phyloP scores from a whole-genome alignment of 2,797 vertebrate genomes.

The Siniperca obscura region DNA sequence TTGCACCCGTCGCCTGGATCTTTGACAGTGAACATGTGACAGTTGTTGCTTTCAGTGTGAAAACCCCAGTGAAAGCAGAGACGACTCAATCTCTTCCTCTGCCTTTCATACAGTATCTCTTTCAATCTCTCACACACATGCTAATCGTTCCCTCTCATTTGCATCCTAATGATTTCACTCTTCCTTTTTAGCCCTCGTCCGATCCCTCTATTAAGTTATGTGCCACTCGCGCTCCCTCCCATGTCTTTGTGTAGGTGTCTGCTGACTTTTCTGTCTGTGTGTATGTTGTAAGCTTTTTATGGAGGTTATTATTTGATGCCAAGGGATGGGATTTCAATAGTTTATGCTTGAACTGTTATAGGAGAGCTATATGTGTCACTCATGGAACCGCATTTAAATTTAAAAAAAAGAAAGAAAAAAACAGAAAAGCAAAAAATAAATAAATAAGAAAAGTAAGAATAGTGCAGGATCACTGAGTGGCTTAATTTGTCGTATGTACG shows the following conservation, averaged over 20 bases:
- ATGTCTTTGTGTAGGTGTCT: conserved; percentile 69
- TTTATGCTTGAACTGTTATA: conserved; percentile 42
- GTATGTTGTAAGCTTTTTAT: conserved; percentile 43
- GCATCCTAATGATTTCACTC: conserved; percentile 91
- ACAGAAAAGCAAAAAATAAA: not conserved
- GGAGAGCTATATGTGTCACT: conserved; percentile 8
- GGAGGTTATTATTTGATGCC: conserved; percentile 56
- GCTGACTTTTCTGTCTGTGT: conserved; percentile 53
- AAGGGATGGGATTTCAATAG: conserved; percentile 35
- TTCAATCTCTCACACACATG: conserved; percentile 78
- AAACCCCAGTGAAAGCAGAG: conserved; percentile 61
- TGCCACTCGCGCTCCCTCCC: conserved; percentile 58
- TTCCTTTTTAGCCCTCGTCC: conserved; percentile 72
- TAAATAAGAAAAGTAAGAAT: not conserved
- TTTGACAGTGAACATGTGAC: conserved; percentile 69
- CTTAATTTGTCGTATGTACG: no score
- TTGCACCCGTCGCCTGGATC: conserved; percentile 59
- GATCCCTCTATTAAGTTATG: conserved; percentile 76
- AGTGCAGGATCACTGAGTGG: not conserved
- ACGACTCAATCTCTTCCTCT: conserved; percentile 74
- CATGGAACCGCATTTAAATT: not conserved
- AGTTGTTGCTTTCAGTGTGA: conserved; percentile 66
- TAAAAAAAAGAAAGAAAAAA: not conserved
- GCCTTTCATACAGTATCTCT: conserved; percentile 81
- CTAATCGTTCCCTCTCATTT: conserved; percentile 90